These are phyloP conservation scores for Apodemia arnacis DNA, from an alignment of 2,888 invertebrate species.

Conservation along the genomic window DNA sequence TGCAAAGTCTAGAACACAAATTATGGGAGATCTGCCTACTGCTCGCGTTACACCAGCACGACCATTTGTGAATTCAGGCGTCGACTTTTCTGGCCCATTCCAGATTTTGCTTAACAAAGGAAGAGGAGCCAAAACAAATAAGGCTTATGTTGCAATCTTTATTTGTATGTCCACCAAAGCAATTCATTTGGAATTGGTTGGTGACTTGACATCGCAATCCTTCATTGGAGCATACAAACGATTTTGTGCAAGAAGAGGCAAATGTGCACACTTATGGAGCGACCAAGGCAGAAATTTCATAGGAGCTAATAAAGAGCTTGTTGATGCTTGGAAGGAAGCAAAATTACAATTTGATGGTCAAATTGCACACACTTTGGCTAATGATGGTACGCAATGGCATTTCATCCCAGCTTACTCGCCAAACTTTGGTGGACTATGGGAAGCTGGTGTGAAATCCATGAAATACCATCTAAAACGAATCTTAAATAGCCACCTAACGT, in stretches of 20 bases:
- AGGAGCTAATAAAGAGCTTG: slow-evolving; percentile 67
- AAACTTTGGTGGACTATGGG: background rate
- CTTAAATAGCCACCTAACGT: background rate
- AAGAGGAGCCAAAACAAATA: slow-evolving; percentile 73
- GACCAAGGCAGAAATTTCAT: slow-evolving; percentile 75
- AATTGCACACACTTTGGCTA: slow-evolving; percentile 19
- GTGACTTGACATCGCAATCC: slow-evolving; percentile 72
- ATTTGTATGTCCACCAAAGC: slow-evolving; percentile 80
- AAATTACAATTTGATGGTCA: slow-evolving; percentile 40
- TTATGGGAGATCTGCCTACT: slow-evolving; percentile 83
- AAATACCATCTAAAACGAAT: background rate
- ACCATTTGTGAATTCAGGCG: slow-evolving; percentile 75
- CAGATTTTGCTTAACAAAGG: slow-evolving; percentile 71
- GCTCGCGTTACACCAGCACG: slow-evolving; percentile 72
- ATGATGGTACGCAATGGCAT: slow-evolving; percentile 1
- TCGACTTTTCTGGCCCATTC: slow-evolving; percentile 83
- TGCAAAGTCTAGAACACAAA: slow-evolving; percentile 40
- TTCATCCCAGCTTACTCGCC: background rate
- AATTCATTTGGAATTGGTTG: slow-evolving; percentile 80
- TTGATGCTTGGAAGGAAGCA: slow-evolving; percentile 50
- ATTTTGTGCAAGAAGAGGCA: slow-evolving; percentile 75
- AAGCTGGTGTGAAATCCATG: background rate
- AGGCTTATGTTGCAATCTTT: slow-evolving; percentile 83
- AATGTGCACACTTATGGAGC: slow-evolving; percentile 55
- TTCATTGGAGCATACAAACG: slow-evolving; percentile 80